These are phyloP conservation scores for Dugesia japonica DNA, from an alignment of 2,888 invertebrate genomes.

Conservation along the genomic window DNA sequence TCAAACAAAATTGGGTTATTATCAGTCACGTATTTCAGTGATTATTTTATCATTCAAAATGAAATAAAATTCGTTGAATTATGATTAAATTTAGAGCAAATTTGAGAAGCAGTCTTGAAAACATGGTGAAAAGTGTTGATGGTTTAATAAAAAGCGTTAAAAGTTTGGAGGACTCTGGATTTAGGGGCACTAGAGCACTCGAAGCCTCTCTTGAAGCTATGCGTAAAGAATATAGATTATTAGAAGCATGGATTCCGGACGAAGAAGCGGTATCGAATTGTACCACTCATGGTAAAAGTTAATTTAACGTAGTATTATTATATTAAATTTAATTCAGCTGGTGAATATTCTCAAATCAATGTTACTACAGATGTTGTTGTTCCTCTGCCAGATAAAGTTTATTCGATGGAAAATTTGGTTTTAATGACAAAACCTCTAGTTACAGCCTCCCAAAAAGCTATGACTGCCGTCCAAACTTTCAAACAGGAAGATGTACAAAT, in stretches of 20 bases:
- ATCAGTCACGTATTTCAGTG: no score
- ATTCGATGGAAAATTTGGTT: conserved; percentile 69
- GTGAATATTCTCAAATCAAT: no score
- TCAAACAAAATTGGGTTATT: no score
- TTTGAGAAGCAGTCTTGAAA: conserved; percentile 83
- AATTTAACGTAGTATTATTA: background rate
- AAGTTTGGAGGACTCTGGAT: conserved; percentile 93
- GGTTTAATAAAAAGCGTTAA: conserved; percentile 94
- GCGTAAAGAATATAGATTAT: conserved; percentile 76
- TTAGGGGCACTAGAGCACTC: conserved; percentile 79
- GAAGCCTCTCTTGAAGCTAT: conserved; percentile 96
- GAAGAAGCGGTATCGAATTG: background rate
- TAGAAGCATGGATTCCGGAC: conserved; percentile 35
- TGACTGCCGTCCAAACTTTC: conserved; percentile 75
- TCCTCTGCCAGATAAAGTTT: background rate
- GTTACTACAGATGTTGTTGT: background rate
- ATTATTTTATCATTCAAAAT: no score
- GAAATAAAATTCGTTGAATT: no score
- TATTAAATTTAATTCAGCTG: background rate
- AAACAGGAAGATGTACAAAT: conserved; percentile 61
- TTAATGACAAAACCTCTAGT: conserved; percentile 84
- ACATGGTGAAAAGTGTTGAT: conserved; percentile 88
- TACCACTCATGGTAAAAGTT: background rate
- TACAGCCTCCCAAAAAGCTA: conserved; percentile 76
- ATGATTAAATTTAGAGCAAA: background rate